Evolutionary conservation across 2,113 vertebrate species (phyloP).

Genomic region (Rana temporaria): DNA sequence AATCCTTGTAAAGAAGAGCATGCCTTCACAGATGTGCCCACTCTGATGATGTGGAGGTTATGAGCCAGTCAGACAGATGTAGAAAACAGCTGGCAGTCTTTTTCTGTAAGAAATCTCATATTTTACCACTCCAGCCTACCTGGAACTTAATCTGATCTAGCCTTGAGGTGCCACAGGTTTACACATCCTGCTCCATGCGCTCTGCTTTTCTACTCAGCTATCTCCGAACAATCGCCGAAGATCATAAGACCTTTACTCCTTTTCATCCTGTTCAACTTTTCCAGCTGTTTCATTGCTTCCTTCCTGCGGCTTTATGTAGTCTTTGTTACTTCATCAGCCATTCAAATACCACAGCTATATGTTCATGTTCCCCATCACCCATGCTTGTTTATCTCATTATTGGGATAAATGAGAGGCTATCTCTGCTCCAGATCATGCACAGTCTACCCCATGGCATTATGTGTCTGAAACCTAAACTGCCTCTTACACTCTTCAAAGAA

Average conservation of each 20-base stretch:
- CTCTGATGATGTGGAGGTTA: too few relatives aligned
- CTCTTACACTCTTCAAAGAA: background rate
- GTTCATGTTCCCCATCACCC: slow-evolving; percentile 27
- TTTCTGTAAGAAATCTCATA: too few relatives aligned
- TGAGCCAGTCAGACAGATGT: too few relatives aligned
- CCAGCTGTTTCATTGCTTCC: slow-evolving; percentile 39
- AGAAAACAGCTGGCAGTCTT: too few relatives aligned
- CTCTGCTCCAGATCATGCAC: background rate
- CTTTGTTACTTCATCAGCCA: slow-evolving; percentile 41
- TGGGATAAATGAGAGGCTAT: slow-evolving; percentile 9
- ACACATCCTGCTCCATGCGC: too few relatives aligned
- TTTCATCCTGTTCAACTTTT: slow-evolving; percentile 39
- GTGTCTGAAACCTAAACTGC: slow-evolving; percentile 6
- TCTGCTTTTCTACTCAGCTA: slow-evolving; percentile 18
- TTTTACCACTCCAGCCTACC: too few relatives aligned
- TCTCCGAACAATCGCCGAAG: slow-evolving; percentile 19
- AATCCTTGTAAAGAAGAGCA: too few relatives aligned
- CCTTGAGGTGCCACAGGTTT: too few relatives aligned
- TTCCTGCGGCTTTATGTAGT: slow-evolving; percentile 32
- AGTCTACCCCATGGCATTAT: background rate
- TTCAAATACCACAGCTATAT: slow-evolving; percentile 25
- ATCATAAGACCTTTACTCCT: slow-evolving; percentile 36
- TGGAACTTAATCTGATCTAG: too few relatives aligned
- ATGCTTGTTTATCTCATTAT: slow-evolving; percentile 23
- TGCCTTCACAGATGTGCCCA: too few relatives aligned